A percentile compares a stretch with the other conserved stretches of the same genome.
phyloP scores from a whole-genome alignment of 2,113 vertebrate genomes.

The Vulpes ferrilata region DNA sequence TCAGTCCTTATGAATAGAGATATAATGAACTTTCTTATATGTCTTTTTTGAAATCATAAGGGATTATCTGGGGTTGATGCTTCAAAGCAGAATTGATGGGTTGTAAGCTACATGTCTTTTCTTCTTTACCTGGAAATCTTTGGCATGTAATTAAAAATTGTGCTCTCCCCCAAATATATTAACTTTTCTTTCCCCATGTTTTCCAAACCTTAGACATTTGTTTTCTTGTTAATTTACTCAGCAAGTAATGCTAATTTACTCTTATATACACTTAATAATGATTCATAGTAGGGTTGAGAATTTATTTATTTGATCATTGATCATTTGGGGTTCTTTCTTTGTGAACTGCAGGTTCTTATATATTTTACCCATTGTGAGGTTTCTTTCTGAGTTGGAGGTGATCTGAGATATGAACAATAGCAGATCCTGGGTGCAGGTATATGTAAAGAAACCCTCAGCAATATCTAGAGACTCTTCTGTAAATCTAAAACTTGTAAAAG shows the following conservation, averaged over 20 bases:
- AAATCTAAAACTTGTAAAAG: conserved; percentile 5
- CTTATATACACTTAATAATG: too few relatives aligned
- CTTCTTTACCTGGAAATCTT: neutral
- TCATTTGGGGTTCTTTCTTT: neutral
- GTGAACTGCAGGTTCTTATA: neutral
- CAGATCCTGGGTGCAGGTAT: accelerated
- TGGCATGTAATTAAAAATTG: neutral
- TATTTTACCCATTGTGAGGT: neutral
- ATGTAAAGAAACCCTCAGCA: neutral
- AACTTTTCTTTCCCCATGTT: neutral
- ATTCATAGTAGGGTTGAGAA: neutral
- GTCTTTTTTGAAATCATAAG: neutral
- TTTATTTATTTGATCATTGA: neutral
- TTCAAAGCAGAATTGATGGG: neutral
- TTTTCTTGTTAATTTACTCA: neutral
- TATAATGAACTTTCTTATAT: neutral
- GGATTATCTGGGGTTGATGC: neutral
- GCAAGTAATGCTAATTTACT: neutral
- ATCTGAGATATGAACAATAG: neutral
- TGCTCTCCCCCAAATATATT: neutral
- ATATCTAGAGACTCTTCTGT: neutral
- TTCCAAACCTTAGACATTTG: neutral
- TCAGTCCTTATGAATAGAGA: neutral
- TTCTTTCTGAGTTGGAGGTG: neutral
- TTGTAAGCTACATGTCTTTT: neutral